Evolutionary conservation across 2,888 invertebrate genomes (phyloP), one percentile per base, ranked within the genome.

Genomic region (Callimorpha dominula): DNA sequence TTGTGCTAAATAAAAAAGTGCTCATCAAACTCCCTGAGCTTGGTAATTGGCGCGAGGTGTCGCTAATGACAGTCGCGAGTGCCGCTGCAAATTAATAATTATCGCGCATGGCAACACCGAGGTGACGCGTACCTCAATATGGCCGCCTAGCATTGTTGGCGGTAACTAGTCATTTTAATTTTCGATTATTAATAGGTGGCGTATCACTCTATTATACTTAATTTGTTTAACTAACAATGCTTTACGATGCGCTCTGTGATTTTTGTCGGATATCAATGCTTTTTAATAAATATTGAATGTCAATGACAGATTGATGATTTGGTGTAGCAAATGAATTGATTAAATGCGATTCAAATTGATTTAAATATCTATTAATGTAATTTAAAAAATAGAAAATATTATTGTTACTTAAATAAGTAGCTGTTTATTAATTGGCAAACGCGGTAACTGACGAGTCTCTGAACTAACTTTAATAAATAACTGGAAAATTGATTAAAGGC

Each of bases 21-120:
- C 91, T 93, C 92, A 93, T 93, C 94, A 94, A 93, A 94, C 93
- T 91, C 93, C 91, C 90, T 85, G 91, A 89, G 91, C 91, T 88
- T 92, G 90, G 90, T 95, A 94, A 95, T 95, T 95, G 95, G 95
- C 91, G 93, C 89, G 94, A 95, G 95, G 95, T 95, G 95, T 95
- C 95, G 90, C 94, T 95, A 95, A 95, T 95, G 95, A 95, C 91
- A 93, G 82, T 84, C 78, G 78, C 84, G 84, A 91, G 92, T 91
- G 91, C 89, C 88, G 89, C 89, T 90, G 94, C 93, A 93, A 94
- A 95, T 95, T 95, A 95, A 93, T 95, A 95, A 95, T 95, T 95
- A 95, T 95, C 89, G 89, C 94, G 94, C 92, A 91, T 95, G 94
- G 94, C 91, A 94, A 94, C 95, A 94, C 93, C 88, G 91, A 89